These are phyloP conservation scores for Marcusenius ussheri DNA, from an alignment of 2,113 vertebrate genomes.

Conservation along the genomic window DNA sequence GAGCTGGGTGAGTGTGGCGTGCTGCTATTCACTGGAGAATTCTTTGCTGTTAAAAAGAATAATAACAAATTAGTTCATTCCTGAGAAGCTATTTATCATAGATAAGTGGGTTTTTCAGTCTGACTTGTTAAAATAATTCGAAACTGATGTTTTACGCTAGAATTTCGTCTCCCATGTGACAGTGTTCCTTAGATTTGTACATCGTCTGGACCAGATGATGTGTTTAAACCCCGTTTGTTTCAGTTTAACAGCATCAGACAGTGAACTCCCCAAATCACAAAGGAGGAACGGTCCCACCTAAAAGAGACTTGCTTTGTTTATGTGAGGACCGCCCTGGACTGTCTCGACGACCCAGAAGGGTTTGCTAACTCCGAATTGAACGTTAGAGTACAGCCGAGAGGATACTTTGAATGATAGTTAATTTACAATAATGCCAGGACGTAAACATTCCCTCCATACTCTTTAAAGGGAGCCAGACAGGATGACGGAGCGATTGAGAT, in stretches of 20 bases:
- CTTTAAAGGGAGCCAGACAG: constrained; percentile 50
- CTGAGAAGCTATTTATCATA: background rate
- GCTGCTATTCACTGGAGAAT: background rate
- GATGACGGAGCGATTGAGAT: constrained; percentile 36
- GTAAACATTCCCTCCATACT: constrained; percentile 31
- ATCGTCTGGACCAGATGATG: background rate
- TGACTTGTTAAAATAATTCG: background rate
- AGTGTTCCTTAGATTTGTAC: background rate
- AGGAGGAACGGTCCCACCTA: background rate
- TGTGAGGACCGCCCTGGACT: background rate
- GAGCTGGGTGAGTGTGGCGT: background rate
- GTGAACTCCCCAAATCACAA: background rate
- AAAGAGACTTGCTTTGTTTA: background rate
- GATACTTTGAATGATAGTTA: constrained; percentile 45
- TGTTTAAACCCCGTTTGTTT: background rate
- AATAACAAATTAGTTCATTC: background rate
- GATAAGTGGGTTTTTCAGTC: background rate
- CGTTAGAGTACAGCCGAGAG: background rate
- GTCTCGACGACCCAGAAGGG: background rate
- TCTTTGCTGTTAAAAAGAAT: background rate
- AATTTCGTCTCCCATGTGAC: background rate
- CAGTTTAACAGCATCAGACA: background rate
- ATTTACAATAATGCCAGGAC: constrained; percentile 51
- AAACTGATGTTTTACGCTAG: background rate
- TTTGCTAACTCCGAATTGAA: background rate